phyloP scores from a whole-genome alignment of 2,888 invertebrate genomes.

The Epinotia bilunana region DNA sequence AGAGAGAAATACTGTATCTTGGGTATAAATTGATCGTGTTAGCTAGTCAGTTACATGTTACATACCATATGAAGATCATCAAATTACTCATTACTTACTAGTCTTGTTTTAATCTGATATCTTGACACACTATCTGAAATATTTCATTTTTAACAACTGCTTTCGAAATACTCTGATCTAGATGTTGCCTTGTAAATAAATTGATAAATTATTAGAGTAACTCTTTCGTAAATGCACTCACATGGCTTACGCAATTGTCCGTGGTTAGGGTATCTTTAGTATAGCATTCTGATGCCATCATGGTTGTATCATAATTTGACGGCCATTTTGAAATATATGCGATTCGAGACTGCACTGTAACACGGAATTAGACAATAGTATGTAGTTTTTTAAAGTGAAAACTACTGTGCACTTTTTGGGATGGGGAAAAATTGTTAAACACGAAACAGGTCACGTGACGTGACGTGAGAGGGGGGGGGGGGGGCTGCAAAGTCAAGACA shows the following conservation, averaged over 20 bases:
- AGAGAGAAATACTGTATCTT: too few species aligned
- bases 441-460: too few species aligned
- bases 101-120: background rate
- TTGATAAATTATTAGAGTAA: constrained; percentile 14
- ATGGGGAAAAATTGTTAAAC: too few species aligned
- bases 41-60: too few species aligned
- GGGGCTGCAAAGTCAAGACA: too few species aligned
- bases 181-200: constrained; percentile 31
- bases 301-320: background rate
- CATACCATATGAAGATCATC: too few species aligned
- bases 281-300: background rate
- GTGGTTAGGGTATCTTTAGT: constrained; percentile 11
- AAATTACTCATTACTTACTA: background rate
- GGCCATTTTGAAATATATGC: background rate
- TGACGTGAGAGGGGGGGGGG: too few species aligned
- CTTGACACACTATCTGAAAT: background rate
- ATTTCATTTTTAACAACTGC: constrained; percentile 8
- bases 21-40: too few species aligned
- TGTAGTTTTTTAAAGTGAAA: too few species aligned
- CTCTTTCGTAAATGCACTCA: constrained; percentile 22
- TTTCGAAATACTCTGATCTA: constrained; percentile 18
- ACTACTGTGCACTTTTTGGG: too few species aligned
- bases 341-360: background rate
- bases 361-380: too few species aligned
- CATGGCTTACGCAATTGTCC: constrained; percentile 28